Base-by-base conservation (phyloP, 2,888 invertebrate species). In the Oscheius onirici region DNA sequence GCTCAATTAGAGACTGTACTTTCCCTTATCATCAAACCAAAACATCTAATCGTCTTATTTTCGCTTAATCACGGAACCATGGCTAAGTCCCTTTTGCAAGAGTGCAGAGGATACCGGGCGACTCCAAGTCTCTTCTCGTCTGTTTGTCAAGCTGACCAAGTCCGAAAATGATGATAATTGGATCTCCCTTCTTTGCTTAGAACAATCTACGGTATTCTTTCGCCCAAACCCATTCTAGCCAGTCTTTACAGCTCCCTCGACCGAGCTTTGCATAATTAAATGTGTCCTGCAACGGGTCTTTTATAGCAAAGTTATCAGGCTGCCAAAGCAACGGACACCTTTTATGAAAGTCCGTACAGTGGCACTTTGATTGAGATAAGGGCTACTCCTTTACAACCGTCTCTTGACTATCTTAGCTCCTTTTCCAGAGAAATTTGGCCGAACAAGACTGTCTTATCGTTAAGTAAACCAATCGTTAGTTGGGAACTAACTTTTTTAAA, bases 41-140 rank as follows among this genome's bases (percentile, higher is more conserved):
- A 55, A 55, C 55, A 55, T 26, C 55, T 55, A 55, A 58, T 58
- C 58, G 41, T 58, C 58, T 58, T 58, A 58, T 58, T 58, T 43
- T n/a, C 17, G 58, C 26, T 28, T 41, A 40, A 58, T 58, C 58
- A 58, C 58, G 58, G 58, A 58, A 58, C 58, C 58, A 20, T 40
- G 34, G 34, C 41, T 40, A 17, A n/a, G 17, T 15, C 20, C 41
- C 13, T n/a, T 41, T 20, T 13, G 20, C 40, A 13, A 6, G n/a
- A 57, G 57, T 40, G 10, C 2, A 28, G 13, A 34, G 11, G n/a
- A 40, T 40, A n/a, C 41, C 17, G 20, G 43, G 40, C 58, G 40
- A 58, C 58, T 43, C 20, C 41, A 8, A 58, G 58, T 58, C 58
- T 41, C 58, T 13, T 11, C 55, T 26, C 22, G 3, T 55, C 40